Conservation (phyloP, 2,797 vertebrate species). For the Scolopax rusticola region DNA sequence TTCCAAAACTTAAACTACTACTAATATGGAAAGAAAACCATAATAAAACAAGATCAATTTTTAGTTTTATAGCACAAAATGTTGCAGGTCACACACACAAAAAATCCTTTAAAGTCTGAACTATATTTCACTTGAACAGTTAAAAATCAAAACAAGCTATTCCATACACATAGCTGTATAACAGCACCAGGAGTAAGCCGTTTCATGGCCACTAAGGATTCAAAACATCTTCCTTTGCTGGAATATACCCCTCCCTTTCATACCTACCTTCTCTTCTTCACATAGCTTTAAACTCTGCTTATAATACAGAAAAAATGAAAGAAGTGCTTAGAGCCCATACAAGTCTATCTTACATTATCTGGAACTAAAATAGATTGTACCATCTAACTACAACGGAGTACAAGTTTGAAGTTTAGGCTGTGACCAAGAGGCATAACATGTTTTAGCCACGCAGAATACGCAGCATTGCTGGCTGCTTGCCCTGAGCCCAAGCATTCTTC, state of each 20-base stretch:
- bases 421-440: neutral
- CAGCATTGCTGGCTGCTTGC: neutral
- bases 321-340: too few species aligned
- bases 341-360: neutral
- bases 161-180: neutral
- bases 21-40: neutral
- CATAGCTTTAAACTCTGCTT: neutral
- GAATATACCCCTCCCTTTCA: neutral
- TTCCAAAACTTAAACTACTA: neutral
- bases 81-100: neutral
- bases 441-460: neutral
- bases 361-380: neutral
- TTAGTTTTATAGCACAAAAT: neutral
- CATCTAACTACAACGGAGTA: neutral
- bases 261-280: neutral
- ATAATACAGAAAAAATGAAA: neutral
- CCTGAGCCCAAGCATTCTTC: neutral
- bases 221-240: neutral
- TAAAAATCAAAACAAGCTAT: neutral
- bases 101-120: neutral
- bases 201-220: neutral
- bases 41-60: neutral
- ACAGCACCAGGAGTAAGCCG: neutral
- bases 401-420: neutral
- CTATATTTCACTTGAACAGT: neutral